Conservation (phyloP, 1,140 invertebrate genomes). For the Oryctes rhinoceros region DNA sequence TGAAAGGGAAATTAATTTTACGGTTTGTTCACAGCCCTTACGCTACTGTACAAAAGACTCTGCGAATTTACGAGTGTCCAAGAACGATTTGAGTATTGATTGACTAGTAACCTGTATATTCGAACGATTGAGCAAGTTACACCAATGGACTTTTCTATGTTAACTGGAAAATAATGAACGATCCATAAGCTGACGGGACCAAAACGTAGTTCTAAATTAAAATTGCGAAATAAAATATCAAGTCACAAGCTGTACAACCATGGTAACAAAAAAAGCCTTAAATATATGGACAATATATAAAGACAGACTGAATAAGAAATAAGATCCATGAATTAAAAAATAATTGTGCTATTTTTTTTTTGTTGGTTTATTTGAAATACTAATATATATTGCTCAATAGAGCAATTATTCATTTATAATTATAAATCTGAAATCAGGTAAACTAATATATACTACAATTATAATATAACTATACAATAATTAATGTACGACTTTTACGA, state of each 20-base stretch:
- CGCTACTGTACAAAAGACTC: constrained; percentile 3
- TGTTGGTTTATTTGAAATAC: constrained; percentile 39
- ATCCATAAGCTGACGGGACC: neutral
- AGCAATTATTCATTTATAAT: constrained; percentile 34
- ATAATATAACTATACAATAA: constrained; percentile 45
- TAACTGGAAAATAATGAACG: neutral
- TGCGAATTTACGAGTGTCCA: neutral
- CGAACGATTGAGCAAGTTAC: neutral
- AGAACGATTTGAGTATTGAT: neutral
- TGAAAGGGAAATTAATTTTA: neutral
- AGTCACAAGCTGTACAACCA: constrained; percentile 30
- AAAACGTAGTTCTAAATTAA: constrained; percentile 28
- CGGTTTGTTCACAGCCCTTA: constrained; percentile 8
- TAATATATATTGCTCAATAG: constrained; percentile 42
- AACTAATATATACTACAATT: constrained; percentile 44
- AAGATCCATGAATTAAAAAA: constrained; percentile 43
- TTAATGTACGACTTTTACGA: constrained; percentile 40
- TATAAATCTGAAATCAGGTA: constrained; percentile 39
- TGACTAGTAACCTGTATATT: neutral
- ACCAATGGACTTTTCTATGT: neutral
- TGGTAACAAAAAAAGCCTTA: constrained; percentile 37
- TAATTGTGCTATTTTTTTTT: constrained; percentile 46
- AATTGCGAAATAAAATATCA: constrained; percentile 29
- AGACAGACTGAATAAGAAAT: constrained; percentile 31
- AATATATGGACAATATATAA: constrained; percentile 33